Conservation (phyloP, 2,797 vertebrate species). For the Hoplostethus mediterraneus region DNA sequence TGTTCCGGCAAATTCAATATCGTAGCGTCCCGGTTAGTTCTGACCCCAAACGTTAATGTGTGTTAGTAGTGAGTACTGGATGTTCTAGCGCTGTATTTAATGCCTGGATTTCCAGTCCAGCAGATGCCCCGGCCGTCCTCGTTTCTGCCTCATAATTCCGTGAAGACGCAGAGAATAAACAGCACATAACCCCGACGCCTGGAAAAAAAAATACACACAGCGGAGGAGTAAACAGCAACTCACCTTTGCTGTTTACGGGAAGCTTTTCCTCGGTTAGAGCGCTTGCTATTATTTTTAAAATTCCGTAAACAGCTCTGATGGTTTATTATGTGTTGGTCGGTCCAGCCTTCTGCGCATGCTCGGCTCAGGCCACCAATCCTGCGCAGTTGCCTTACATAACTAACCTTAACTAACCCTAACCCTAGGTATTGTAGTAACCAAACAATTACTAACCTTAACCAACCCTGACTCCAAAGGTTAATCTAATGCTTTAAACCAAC, state of each 20-base stretch:
- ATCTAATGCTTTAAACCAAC: too few species aligned
- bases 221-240: slow-evolving; percentile 1
- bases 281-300: slow-evolving; percentile 9
- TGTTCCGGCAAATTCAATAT: slow-evolving; percentile 20
- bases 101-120: slow-evolving; percentile 12
- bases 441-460: too few species aligned
- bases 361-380: slow-evolving; percentile 37
- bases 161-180: neutral
- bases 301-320: slow-evolving; percentile 7
- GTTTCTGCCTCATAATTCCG: neutral
- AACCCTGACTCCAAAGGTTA: too few species aligned
- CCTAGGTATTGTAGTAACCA: neutral
- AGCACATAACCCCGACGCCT: too few species aligned
- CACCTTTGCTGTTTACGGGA: slow-evolving; percentile 27
- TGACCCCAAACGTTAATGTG: too few species aligned
- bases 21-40: too few species aligned
- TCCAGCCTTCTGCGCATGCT: slow-evolving; percentile 53
- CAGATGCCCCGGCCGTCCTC: neutral
- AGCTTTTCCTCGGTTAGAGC: neutral
- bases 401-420: slow-evolving; percentile 38
- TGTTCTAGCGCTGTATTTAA: neutral
- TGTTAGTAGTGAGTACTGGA: neutral
- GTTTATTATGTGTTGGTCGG: slow-evolving; percentile 28
- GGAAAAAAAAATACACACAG: too few species aligned
- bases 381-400: slow-evolving; percentile 45